Percentiles rank a stretch among this genome's conserved stretches.
Evolutionary conservation across 2,888 invertebrate species (phyloP).

Genomic region (Lasioglossum lativentre): DNA sequence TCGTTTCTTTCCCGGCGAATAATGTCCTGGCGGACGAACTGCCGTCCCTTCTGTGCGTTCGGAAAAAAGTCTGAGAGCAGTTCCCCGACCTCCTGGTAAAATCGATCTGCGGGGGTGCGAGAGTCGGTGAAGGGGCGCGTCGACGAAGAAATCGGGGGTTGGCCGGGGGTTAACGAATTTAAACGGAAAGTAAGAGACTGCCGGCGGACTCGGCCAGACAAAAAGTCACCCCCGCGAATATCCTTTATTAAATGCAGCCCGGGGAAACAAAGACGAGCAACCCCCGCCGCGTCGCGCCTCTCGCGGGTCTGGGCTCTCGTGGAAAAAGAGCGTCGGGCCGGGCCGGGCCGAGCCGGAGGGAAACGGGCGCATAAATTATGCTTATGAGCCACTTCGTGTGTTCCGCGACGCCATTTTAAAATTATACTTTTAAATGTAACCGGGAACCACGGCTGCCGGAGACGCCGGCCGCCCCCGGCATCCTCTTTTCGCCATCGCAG

Average conservation of each 20-base stretch:
- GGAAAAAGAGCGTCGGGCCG: conserved; percentile 21
- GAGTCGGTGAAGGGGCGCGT: not conserved
- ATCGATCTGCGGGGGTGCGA: conserved; percentile 39
- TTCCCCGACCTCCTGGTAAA: conserved; percentile 9
- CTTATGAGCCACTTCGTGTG: conserved; percentile 76
- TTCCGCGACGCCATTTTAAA: conserved; percentile 74
- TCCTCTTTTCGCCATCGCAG: not conserved
- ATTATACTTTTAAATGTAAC: conserved; percentile 75
- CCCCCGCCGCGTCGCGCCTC: not conserved
- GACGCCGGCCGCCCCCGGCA: conserved; percentile 30
- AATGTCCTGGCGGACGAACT: not conserved
- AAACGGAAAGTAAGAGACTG: conserved; percentile 56
- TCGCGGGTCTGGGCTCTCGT: not conserved
- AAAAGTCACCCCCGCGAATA: conserved; percentile 45
- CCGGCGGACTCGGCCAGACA: conserved; percentile 40
- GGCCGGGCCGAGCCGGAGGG: conserved; percentile 29
- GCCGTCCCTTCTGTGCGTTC: not conserved
- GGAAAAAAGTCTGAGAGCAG: not conserved
- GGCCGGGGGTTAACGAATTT: conserved; percentile 66
- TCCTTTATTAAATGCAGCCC: conserved; percentile 70
- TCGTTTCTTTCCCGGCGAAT: not conserved
- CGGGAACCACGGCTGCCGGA: conserved; percentile 14
- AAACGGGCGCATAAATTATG: conserved; percentile 75
- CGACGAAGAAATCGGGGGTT: conserved; percentile 22
- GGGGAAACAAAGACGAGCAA: conserved; percentile 43